Evolutionary conservation across 2,113 vertebrate genomes (phyloP).

Genomic region (rat (Rattus norvegicus)): DNA sequence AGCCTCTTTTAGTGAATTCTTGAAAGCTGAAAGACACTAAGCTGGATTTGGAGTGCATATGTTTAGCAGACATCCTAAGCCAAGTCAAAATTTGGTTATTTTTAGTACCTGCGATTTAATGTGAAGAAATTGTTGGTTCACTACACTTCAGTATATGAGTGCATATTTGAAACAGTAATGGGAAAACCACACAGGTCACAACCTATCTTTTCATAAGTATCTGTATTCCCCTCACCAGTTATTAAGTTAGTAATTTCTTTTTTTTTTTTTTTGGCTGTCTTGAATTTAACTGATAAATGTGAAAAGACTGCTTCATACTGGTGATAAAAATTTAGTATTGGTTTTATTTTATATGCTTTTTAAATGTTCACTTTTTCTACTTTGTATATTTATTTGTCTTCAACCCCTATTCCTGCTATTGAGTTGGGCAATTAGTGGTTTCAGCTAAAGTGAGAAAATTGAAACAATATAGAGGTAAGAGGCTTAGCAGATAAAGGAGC

Average conservation of each 20-base stretch:
- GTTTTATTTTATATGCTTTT: neutral
- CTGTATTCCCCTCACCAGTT: constrained; percentile 3
- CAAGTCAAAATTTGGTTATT: constrained; percentile 52
- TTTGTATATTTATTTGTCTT: constrained; percentile 54
- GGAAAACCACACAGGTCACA: neutral
- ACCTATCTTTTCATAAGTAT: neutral
- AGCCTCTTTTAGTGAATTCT: constrained; percentile 61
- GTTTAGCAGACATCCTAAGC: constrained; percentile 57
- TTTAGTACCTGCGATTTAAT: constrained; percentile 40
- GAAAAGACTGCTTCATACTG: constrained; percentile 21
- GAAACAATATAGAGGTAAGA: neutral
- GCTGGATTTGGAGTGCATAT: constrained; percentile 61
- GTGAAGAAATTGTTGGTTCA: constrained; percentile 65
- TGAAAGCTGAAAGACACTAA: constrained; percentile 76
- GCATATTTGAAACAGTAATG: constrained; percentile 45
- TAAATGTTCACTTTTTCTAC: neutral
- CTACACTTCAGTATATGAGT: neutral
- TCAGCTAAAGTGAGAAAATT: constrained; percentile 22
- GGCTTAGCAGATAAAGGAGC: neutral
- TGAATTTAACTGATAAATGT: constrained; percentile 48
- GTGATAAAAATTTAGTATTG: constrained; percentile 35
- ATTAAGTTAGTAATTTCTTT: constrained; percentile 25
- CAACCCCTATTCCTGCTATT: neutral
- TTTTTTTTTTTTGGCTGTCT: constrained; percentile 56
- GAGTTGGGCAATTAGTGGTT: constrained; percentile 53